A percentile compares a stretch with the other conserved stretches of the same genome.
Conservation (phyloP, 2,797 vertebrate genomes). For the Xiphorhynchus erythropygius region DNA sequence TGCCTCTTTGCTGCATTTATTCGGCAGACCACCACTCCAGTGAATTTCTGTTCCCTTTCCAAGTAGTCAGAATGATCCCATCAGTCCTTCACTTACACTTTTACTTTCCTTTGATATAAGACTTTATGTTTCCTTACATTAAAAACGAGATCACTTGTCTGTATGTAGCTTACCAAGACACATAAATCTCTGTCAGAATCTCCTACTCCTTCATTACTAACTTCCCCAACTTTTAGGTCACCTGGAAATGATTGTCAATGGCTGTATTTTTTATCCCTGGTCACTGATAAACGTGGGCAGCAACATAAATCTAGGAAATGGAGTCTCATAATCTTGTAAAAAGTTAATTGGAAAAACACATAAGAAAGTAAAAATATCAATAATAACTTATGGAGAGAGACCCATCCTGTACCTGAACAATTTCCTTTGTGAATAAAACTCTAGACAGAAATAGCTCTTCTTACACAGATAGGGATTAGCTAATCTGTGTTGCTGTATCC, state of each 20-base stretch:
- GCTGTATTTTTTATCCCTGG: background rate
- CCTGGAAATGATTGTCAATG: background rate
- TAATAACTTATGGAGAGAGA: background rate
- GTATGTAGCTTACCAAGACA: background rate
- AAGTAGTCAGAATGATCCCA: background rate
- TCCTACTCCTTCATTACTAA: background rate
- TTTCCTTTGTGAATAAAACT: background rate
- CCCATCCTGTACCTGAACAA: background rate
- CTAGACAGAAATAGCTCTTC: background rate
- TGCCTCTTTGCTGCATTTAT: background rate
- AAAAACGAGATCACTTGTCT: background rate
- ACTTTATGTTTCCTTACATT: background rate
- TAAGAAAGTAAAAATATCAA: background rate
- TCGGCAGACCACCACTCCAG: background rate
- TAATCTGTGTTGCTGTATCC: background rate
- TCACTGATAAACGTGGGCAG: background rate
- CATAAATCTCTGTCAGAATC: background rate
- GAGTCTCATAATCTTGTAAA: background rate
- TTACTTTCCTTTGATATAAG: background rate
- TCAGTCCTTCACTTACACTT: background rate
- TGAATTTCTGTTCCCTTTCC: background rate
- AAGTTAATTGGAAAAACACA: background rate
- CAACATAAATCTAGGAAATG: background rate
- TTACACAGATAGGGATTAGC: conserved; percentile 2
- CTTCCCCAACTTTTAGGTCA: background rate